These are phyloP conservation scores for Dasypolia templi DNA, from an alignment of 2,888 invertebrate genomes.

Conservation along the genomic window DNA sequence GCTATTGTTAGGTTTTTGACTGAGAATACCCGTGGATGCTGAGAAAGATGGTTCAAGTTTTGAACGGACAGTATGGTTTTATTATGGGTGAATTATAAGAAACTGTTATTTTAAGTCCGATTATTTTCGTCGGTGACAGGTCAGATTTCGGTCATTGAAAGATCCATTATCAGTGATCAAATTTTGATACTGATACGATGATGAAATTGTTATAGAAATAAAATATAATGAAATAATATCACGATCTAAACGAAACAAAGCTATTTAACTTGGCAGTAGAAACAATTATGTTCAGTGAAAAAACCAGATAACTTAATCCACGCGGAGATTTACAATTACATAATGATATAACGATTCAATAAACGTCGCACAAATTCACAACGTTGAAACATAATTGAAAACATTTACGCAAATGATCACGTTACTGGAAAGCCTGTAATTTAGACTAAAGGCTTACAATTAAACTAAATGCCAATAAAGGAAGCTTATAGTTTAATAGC, in stretches of 20 bases:
- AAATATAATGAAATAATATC: too few species aligned
- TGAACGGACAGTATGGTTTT: not conserved
- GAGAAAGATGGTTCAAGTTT: not conserved
- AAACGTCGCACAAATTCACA: slow-evolving; percentile 13
- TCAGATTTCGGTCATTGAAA: not conserved
- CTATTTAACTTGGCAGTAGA: not conserved
- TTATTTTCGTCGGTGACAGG: not conserved
- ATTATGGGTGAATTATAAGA: too few species aligned
- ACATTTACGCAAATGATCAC: slow-evolving; percentile 31
- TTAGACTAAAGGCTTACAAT: slow-evolving; percentile 11
- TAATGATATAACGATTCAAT: slow-evolving; percentile 17
- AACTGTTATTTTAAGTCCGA: not conserved
- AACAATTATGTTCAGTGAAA: not conserved
- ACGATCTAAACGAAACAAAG: not conserved
- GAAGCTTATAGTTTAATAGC: slow-evolving; percentile 22
- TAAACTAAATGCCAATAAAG: slow-evolving; percentile 9
- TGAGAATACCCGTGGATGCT: too few species aligned
- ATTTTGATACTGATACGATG: not conserved
- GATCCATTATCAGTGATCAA: not conserved
- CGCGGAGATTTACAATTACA: not conserved
- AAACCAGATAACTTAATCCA: not conserved
- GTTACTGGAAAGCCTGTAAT: slow-evolving; percentile 10
- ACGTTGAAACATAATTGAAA: slow-evolving; percentile 22
- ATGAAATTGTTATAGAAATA: too few species aligned
- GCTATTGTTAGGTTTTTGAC: not conserved